Evolutionary conservation across 2,113 vertebrate species (phyloP), one percentile per base, ranked within the genome.

Genomic region (Nansenia antarctica): DNA sequence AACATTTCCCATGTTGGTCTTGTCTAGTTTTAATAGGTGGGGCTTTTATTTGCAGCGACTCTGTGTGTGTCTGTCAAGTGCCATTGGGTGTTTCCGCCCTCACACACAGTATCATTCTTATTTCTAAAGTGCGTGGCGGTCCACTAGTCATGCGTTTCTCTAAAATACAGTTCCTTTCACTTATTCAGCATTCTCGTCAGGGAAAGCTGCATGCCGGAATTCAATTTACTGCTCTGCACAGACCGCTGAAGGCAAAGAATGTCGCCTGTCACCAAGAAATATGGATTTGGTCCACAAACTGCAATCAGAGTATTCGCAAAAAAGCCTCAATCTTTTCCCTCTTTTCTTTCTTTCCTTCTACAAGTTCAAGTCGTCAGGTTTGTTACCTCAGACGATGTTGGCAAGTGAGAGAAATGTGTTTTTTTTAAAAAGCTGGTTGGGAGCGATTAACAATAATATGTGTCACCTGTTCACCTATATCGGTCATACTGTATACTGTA

Each of bases 121-220:
- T 88, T 37, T 89, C 78, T 78, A 82, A 83, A 83, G 60, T 68
- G 73, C 70, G 65, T 78, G 35, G 76, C 31, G 39, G 84, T 72
- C 86, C 81, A 87, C 82, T 79, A 79, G 77, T 83, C 85, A 84
- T 85, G 89, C 85, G 73, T 86, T 89, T 85, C 65, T 71, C 80
- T 84, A 76, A 89, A 89, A 84, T 83, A 88, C 85, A 85, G 80
- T 86, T 85, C 85, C 74, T 85, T 81, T 83, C 84, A 87, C 87
- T 89, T 89, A 89, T 89, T 89, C 87, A 87, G 87, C 85, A 89
- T 87, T 89, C 87, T 86, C n/a, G 87, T 89, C 85, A 88, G 84
- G 18, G 78, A 83, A 82, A 85, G 82, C 84, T 78, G 86, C 73
- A 68, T 77, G 82, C 81, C 77, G 79, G 73, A 87, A 89, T 90